Conservation (phyloP, 2,888 invertebrate species). For the Microplitis deprimator region DNA sequence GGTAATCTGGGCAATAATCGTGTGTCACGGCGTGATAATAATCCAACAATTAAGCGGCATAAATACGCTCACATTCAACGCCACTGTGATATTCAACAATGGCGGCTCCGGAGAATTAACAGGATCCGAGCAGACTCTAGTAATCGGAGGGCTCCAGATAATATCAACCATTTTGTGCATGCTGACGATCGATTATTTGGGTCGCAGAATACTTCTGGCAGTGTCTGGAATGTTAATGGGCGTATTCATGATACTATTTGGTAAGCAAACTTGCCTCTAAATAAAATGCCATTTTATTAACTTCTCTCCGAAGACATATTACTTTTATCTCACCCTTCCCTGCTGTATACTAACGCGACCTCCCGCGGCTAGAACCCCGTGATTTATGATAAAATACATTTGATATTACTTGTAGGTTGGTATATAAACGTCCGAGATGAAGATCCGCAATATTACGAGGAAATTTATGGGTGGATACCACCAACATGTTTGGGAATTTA, state of each 20-base stretch:
- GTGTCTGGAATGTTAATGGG: conserved; percentile 60
- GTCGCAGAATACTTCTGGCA: conserved; percentile 60
- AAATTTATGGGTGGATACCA: conserved; percentile 62
- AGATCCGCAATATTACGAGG: conserved; percentile 60
- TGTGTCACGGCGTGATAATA: conserved; percentile 55
- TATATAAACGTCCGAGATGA: conserved; percentile 54
- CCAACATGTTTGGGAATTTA: conserved; percentile 57
- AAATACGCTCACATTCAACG: conserved; percentile 60
- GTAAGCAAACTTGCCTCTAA: conserved; percentile 49
- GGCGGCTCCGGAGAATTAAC: conserved; percentile 60
- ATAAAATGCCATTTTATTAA: not conserved
- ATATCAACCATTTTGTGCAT: conserved; percentile 56
- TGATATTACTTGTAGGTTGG: conserved; percentile 55
- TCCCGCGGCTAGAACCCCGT: not conserved
- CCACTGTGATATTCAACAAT: conserved; percentile 58
- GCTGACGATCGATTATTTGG: conserved; percentile 55
- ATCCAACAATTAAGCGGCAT: conserved; percentile 62
- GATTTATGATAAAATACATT: not conserved
- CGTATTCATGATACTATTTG: conserved; percentile 58
- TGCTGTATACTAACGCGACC: not conserved
- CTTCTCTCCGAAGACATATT: not conserved
- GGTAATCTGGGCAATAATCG: conserved; percentile 53
- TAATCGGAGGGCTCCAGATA: conserved; percentile 61
- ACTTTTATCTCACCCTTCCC: not conserved
- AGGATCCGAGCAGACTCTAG: conserved; percentile 57